phyloP scores from a whole-genome alignment of 1,140 invertebrate species.

The Drosophila novamexicana region DNA sequence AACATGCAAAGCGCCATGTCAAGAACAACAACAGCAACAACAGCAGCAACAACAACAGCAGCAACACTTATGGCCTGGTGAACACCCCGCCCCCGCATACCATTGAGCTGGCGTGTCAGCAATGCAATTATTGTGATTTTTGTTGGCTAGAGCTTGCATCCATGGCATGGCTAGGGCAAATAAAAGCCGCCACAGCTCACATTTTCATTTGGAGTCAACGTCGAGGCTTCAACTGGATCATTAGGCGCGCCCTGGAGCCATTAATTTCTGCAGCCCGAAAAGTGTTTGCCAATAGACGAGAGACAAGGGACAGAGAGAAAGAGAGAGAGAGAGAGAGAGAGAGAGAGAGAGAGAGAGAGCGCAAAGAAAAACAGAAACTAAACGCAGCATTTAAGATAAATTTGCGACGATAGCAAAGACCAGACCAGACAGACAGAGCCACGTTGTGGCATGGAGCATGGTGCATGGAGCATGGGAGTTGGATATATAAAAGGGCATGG shows the following conservation, averaged over 20 bases:
- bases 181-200: constrained; percentile 62
- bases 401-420: constrained; percentile 66
- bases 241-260: constrained; percentile 74
- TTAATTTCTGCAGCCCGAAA: constrained; percentile 71
- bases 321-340: background rate
- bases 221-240: constrained; percentile 57
- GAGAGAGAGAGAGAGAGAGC: background rate
- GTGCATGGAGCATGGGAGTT: background rate
- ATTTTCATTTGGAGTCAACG: constrained; percentile 71
- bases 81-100: background rate
- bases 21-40: constrained; percentile 15
- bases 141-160: constrained; percentile 16
- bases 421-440: constrained; percentile 15
- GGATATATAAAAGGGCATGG: constrained; percentile 38
- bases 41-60: constrained; percentile 10
- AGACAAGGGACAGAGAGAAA: constrained; percentile 10
- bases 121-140: constrained; percentile 79
- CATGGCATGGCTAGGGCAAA: constrained; percentile 70
- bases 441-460: constrained; percentile 19
- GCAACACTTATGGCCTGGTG: constrained; percentile 9
- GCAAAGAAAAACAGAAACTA: constrained; percentile 48
- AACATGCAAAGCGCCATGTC: constrained; percentile 62
- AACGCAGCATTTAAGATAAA: constrained; percentile 82
- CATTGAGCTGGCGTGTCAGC: constrained; percentile 63
- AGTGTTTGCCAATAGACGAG: constrained; percentile 71